Base-by-base conservation (phyloP, 2,888 invertebrate genomes). In the Drosophila austrosaltans region DNA sequence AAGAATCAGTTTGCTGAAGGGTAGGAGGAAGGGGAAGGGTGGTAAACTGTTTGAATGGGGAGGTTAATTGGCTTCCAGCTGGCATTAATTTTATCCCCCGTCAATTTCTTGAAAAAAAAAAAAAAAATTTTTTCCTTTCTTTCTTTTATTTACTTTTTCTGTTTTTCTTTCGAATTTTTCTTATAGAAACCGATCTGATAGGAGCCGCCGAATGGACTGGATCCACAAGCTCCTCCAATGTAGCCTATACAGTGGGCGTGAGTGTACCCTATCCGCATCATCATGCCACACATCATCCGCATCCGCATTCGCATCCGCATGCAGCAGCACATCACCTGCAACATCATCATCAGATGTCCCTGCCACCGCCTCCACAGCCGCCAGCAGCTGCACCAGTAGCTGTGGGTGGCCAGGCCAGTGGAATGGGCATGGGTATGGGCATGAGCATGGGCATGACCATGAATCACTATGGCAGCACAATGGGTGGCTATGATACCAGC, bases 131-230 rank as follows among this genome's bases (percentile, higher is more conserved):
- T 30, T 25, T 56, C 16, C 16, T 16, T 16, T 39, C 10, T 42
- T 16, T 16, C 3, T 28, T 16, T 20, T 63, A 54, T 72, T 8
- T 3, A 36, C 8, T 2, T 8, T 30, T 5, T 30, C 36, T 2
- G 1, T 36, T 60, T 77, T 77, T 78, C 81, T 78, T 81, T 62
- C n/a, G 16, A 36, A 8, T 8, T 2, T 59, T 22, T 58, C n/a
- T 92, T 93, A 77, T 93, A 92, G 94, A 94, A 79, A 94, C 94
- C 72, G 94, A 94, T 89, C 93, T 95, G 82, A 93, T 94, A 79
- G 94, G 94, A 6, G 94, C 94, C 30, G 93, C 93, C 69, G 95
- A 95, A 81, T 94, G 94, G 94, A 94, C 94, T 79, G 94, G 94
- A 5, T 89, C 91, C n/a, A 78, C 89, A 1, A 93, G 94, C 2